These are phyloP conservation scores for Tenthredo notha DNA, from an alignment of 2,888 invertebrate species.

Conservation along the genomic window DNA sequence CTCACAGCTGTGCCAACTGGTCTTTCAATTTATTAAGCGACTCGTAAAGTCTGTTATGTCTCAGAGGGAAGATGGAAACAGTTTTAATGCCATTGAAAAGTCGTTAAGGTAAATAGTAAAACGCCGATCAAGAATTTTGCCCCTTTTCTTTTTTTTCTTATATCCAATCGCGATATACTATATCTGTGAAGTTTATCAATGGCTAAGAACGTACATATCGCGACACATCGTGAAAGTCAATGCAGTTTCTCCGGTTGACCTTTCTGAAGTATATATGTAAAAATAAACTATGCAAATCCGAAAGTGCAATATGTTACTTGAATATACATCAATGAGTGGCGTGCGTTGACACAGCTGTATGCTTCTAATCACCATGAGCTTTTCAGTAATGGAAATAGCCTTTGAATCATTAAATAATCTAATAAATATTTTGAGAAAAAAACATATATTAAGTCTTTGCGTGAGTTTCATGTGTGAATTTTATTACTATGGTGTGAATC, in stretches of 20 bases:
- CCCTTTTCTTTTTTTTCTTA: background rate
- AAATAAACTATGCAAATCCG: constrained; percentile 21
- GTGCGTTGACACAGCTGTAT: background rate
- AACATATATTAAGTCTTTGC: background rate
- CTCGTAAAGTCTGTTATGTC: constrained; percentile 26
- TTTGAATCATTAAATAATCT: background rate
- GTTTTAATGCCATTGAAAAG: constrained; percentile 36
- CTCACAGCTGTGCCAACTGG: constrained; percentile 18
- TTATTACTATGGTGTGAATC: background rate
- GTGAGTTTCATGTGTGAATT: background rate
- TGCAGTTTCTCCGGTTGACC: constrained; percentile 47
- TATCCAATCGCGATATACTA: background rate
- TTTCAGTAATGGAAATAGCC: background rate
- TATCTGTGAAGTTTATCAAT: background rate
- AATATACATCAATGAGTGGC: constrained; percentile 16
- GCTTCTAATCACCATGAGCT: background rate
- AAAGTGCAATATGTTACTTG: constrained; percentile 28
- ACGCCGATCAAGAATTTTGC: background rate
- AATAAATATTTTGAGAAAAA: background rate
- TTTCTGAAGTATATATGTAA: background rate
- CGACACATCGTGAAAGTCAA: constrained; percentile 35
- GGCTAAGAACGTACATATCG: background rate
- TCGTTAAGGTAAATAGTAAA: constrained; percentile 23
- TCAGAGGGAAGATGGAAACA: constrained; percentile 3
- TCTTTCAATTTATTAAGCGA: constrained; percentile 29